A percentile compares a stretch with the other conserved stretches of the same genome.
These are phyloP conservation scores for Drosophila santomea DNA, from an alignment of 1,140 invertebrate genomes.

Conservation along the genomic window DNA sequence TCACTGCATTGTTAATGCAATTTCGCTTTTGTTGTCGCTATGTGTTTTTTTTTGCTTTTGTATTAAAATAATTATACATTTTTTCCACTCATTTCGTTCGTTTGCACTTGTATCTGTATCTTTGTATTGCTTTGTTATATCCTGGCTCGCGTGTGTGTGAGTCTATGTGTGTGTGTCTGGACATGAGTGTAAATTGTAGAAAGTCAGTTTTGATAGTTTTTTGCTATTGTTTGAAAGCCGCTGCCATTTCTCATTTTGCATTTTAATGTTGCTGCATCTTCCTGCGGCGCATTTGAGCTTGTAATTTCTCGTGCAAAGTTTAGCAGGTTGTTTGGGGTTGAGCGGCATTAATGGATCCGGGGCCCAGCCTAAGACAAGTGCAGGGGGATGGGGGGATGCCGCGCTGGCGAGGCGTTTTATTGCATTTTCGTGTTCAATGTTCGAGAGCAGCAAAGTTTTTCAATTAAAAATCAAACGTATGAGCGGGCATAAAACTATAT, in stretches of 20 bases:
- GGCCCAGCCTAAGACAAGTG: background rate
- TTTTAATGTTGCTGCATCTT: slow-evolving; percentile 20
- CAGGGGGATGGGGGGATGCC: background rate
- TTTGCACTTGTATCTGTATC: slow-evolving; percentile 53
- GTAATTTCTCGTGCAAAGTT: slow-evolving; percentile 64
- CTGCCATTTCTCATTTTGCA: slow-evolving; percentile 37
- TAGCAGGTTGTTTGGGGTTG: slow-evolving; percentile 35
- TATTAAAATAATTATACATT: slow-evolving; percentile 82
- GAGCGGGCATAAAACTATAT: slow-evolving; percentile 18
- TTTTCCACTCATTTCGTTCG: slow-evolving; percentile 66
- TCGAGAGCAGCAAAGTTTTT: slow-evolving; percentile 56
- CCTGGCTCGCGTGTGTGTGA: slow-evolving; percentile 6
- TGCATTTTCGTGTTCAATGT: slow-evolving; percentile 55
- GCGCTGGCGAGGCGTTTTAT: slow-evolving; percentile 19
- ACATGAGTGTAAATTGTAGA: slow-evolving; percentile 68
- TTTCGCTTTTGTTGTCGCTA: slow-evolving; percentile 69
- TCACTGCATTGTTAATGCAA: slow-evolving; percentile 78
- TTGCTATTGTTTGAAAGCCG: slow-evolving; percentile 64
- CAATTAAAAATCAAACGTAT: slow-evolving; percentile 61
- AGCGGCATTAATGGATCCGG: slow-evolving; percentile 7
- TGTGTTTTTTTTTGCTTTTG: slow-evolving; percentile 70
- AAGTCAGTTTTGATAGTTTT: slow-evolving; percentile 81
- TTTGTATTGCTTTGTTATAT: slow-evolving; percentile 30
- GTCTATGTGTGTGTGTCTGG: slow-evolving; percentile 17
- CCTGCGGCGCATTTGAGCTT: slow-evolving; percentile 54